These are phyloP conservation scores for Mesocricetus auratus DNA, from an alignment of 2,113 vertebrate species.

Conservation along the genomic window DNA sequence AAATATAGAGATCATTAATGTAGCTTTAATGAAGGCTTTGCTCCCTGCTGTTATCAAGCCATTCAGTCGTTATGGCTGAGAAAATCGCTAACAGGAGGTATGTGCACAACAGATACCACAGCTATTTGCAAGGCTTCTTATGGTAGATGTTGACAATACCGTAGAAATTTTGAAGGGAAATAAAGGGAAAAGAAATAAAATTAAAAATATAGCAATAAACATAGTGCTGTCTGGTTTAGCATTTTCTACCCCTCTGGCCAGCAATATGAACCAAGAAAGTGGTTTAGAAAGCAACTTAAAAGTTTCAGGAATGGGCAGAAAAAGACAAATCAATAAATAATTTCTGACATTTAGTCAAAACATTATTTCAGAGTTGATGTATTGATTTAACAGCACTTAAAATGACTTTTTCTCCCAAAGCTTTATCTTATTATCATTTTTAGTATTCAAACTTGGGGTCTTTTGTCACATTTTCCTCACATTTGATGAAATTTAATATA, in stretches of 20 bases:
- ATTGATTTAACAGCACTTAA: slow-evolving; percentile 58
- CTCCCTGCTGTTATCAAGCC: background rate
- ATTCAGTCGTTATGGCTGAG: background rate
- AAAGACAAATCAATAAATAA: slow-evolving; percentile 53
- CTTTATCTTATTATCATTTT: background rate
- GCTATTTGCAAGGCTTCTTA: background rate
- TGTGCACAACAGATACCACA: background rate
- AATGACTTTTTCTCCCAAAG: background rate
- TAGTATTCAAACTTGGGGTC: background rate
- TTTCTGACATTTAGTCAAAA: slow-evolving; percentile 37
- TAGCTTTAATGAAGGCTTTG: background rate
- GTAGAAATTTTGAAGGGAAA: background rate
- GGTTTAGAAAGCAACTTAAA: background rate
- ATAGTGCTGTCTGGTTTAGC: background rate
- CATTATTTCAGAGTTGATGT: slow-evolving; percentile 38
- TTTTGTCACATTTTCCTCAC: background rate
- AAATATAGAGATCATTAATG: background rate
- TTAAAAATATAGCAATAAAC: background rate
- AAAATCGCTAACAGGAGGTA: background rate
- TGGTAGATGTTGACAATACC: background rate
- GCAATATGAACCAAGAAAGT: background rate
- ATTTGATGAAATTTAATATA: slow-evolving; percentile 13
- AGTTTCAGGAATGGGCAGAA: background rate
- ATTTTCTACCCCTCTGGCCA: background rate
- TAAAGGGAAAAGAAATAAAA: background rate